Evolutionary conservation across 1,140 invertebrate genomes (phyloP).

Genomic region (Daktulosphaira vitifoliae): DNA sequence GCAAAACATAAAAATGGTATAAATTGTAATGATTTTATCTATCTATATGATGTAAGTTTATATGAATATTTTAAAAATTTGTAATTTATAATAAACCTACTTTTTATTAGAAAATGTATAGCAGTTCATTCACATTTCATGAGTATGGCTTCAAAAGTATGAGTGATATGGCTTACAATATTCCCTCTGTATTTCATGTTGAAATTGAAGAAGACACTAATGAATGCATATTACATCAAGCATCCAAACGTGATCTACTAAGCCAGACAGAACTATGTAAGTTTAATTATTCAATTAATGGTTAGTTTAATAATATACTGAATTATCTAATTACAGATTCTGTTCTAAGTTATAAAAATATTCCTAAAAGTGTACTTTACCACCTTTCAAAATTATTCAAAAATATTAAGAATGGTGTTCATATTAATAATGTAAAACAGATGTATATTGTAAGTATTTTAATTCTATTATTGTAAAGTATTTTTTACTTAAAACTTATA

Average conservation of each 20-base stretch:
- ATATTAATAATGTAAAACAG: neutral
- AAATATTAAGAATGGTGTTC: neutral
- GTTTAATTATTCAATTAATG: no score
- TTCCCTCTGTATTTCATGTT: conserved; percentile 20
- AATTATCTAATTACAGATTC: no score
- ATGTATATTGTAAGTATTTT: conserved; percentile 6
- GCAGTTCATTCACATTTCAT: neutral
- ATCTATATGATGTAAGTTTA: conserved; percentile 13
- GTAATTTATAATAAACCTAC: neutral
- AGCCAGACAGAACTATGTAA: no score
- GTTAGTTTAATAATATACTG: no score
- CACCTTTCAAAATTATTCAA: conserved; percentile 7
- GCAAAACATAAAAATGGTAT: conserved; percentile 10
- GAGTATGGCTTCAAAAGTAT: conserved; percentile 25
- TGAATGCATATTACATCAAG: neutral
- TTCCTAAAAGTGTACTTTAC: neutral
- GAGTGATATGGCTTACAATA: conserved; percentile 12
- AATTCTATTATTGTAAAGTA: neutral
- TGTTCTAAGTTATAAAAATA: neutral
- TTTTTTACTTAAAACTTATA: neutral
- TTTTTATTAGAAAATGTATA: conserved; percentile 1
- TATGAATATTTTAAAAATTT: neutral
- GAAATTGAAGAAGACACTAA: neutral
- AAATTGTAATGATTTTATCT: neutral
- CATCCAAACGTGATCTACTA: neutral